A percentile compares a stretch with the other conserved stretches of the same genome.
phyloP scores from a whole-genome alignment of 2,797 vertebrate species.

The Rhabdomys pumilio region DNA sequence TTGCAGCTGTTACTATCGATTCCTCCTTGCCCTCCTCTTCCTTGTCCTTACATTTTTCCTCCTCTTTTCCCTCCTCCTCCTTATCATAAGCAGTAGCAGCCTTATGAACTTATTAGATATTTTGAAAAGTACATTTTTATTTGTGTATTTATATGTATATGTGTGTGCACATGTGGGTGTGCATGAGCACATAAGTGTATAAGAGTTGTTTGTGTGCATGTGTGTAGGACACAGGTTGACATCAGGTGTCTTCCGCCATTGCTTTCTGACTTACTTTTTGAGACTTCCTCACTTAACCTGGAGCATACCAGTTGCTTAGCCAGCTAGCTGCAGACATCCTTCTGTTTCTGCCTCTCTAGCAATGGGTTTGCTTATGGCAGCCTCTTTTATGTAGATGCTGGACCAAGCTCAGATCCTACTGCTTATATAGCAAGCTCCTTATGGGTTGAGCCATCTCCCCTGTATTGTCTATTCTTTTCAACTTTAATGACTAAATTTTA shows the following conservation, averaged over 20 bases:
- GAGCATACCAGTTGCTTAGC: background rate
- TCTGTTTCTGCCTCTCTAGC: background rate
- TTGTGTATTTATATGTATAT: background rate
- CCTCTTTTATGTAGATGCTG: background rate
- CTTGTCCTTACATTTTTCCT: no score
- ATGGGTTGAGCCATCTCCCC: background rate
- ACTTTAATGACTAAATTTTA: background rate
- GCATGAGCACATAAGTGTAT: background rate
- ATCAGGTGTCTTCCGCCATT: background rate
- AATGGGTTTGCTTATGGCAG: background rate
- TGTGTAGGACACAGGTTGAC: background rate
- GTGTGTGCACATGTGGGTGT: background rate
- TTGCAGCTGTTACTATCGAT: background rate
- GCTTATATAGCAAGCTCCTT: background rate
- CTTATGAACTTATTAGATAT: slow-evolving; percentile 25
- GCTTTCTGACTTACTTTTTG: background rate
- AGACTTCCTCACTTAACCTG: background rate
- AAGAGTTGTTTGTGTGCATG: background rate
- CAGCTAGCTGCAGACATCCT: background rate
- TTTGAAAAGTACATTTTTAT: slow-evolving; percentile 36
- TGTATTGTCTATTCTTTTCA: no score
- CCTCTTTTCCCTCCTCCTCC: background rate
- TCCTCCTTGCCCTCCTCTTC: background rate
- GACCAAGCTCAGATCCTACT: background rate
- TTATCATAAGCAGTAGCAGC: background rate